Percentiles rank a stretch among this genome's conserved stretches.
These are phyloP conservation scores for Ctenicera cuprea DNA, from an alignment of 2,888 invertebrate genomes.

Conservation along the genomic window DNA sequence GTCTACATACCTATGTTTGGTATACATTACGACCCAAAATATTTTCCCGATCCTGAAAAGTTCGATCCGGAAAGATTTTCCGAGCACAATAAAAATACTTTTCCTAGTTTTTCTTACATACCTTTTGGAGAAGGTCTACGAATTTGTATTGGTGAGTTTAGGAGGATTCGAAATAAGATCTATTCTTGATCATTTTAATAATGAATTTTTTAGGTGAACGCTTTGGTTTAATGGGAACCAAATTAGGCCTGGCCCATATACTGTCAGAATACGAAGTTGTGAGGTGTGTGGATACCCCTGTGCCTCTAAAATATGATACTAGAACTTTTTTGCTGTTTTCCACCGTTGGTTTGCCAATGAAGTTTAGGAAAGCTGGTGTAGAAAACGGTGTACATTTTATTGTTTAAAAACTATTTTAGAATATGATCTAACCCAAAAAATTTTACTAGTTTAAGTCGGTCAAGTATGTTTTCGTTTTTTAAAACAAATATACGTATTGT, in stretches of 20 bases:
- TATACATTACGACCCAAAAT: constrained; percentile 72
- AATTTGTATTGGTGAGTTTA: constrained; percentile 65
- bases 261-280: not conserved
- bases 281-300: not conserved
- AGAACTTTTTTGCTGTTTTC: too few relatives aligned
- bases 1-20: too few relatives aligned
- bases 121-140: constrained; percentile 73
- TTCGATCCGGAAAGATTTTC: constrained; percentile 75
- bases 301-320: not conserved
- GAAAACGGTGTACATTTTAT: too few relatives aligned
- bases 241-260: constrained; percentile 36
- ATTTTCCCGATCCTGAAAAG: too few relatives aligned
- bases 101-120: constrained; percentile 73
- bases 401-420: too few relatives aligned
- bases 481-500: too few relatives aligned
- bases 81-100: constrained; percentile 72
- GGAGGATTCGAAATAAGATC: not conserved
- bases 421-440: too few relatives aligned
- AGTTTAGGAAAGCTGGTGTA: too few relatives aligned
- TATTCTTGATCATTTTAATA: not conserved
- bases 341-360: too few relatives aligned
- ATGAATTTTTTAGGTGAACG: constrained; percentile 50
- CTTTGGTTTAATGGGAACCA: constrained; percentile 54
- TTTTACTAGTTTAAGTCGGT: too few relatives aligned
- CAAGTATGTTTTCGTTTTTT: too few relatives aligned